Conservation (phyloP, 2,888 invertebrate species). For the Hipparchia semele region DNA sequence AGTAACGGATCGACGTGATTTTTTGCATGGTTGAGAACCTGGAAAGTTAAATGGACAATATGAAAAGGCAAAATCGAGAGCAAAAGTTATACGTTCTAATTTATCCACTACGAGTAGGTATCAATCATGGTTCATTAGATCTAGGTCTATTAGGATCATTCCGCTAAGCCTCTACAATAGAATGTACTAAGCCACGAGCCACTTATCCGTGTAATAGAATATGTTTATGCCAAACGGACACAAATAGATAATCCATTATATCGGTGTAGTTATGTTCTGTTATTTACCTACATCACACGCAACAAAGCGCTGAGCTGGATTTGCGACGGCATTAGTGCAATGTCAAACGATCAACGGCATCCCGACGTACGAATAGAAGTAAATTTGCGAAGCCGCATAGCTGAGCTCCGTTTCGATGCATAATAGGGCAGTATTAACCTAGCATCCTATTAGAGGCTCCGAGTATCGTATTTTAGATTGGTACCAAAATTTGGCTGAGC, state of each 20-base stretch:
- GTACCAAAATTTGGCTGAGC: conserved; percentile 24
- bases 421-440: conserved; percentile 29
- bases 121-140: background rate
- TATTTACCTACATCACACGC: conserved; percentile 26
- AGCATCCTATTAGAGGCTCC: conserved; percentile 31
- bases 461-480: conserved; percentile 30
- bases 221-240: conserved; percentile 16
- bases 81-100: background rate
- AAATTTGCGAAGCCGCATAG: conserved; percentile 30
- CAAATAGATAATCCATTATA: conserved; percentile 22
- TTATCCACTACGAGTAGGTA: background rate
- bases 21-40: too few species aligned
- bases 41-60: too few species aligned
- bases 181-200: conserved; percentile 16
- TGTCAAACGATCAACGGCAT: conserved; percentile 26
- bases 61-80: background rate
- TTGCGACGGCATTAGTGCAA: conserved; percentile 22
- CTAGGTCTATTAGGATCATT: background rate
- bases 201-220: conserved; percentile 21
- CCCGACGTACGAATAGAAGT: conserved; percentile 29
- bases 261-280: conserved; percentile 27
- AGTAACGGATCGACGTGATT: too few species aligned
- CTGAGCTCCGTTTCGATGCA: conserved; percentile 24
- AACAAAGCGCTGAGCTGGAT: conserved; percentile 31
- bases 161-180: conserved; percentile 17